Evolutionary conservation across 2,113 vertebrate species (phyloP).

Genomic region (Romanogobio albipinnatus): DNA sequence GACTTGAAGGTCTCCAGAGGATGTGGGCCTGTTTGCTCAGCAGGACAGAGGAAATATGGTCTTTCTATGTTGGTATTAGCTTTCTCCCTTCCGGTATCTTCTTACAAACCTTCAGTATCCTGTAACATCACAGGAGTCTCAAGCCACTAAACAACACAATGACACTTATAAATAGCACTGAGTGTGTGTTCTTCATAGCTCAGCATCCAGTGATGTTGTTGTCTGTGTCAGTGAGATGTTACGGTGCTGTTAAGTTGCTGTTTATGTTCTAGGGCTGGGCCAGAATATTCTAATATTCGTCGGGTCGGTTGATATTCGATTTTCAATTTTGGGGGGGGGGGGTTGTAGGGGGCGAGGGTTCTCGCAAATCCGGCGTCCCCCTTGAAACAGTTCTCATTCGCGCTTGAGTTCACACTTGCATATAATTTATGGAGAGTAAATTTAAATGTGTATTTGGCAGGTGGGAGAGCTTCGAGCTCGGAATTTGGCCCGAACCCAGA

Average conservation of each 20-base stretch:
- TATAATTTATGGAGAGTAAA: too few relatives aligned
- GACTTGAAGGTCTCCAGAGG: neutral
- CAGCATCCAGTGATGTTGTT: neutral
- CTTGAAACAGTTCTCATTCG: too few relatives aligned
- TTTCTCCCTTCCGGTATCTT: constrained; percentile 30
- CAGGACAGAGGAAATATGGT: constrained; percentile 25
- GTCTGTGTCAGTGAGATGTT: constrained; percentile 5
- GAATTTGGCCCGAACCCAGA: too few relatives aligned
- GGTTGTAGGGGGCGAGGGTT: too few relatives aligned
- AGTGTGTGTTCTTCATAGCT: constrained; percentile 3
- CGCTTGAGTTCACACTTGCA: too few relatives aligned
- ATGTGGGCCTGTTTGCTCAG: neutral
- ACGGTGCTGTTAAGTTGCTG: neutral
- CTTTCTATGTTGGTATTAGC: constrained; percentile 48
- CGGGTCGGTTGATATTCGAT: too few relatives aligned
- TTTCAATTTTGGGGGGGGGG: too few relatives aligned
- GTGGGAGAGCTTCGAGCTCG: too few relatives aligned
- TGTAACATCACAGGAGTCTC: constrained; percentile 50
- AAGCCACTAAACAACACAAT: neutral
- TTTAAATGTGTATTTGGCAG: too few relatives aligned
- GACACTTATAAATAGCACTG: constrained; percentile 31
- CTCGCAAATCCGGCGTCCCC: too few relatives aligned
- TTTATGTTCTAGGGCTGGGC: neutral
- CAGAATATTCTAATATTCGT: too few relatives aligned
- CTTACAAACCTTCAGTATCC: constrained; percentile 52